Percentiles rank a stretch among this genome's conserved stretches.
Evolutionary conservation across 2,113 vertebrate genomes (phyloP).

Genomic region (Gadus chalcogrammus): DNA sequence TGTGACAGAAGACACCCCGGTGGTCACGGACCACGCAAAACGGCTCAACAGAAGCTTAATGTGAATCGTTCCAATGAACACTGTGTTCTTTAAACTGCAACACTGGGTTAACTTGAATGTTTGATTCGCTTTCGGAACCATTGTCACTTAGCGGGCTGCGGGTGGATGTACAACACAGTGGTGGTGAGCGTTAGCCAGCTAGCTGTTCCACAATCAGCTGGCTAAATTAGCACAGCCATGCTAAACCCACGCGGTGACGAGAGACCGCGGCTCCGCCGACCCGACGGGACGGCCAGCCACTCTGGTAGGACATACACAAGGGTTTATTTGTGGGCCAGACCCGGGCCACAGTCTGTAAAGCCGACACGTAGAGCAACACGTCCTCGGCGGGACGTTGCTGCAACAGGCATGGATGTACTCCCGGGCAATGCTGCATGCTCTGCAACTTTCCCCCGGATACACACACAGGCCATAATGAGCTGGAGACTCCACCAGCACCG

Average conservation of each 20-base stretch:
- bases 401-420: conserved; percentile 48
- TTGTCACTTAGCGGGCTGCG: too few relatives aligned
- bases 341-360: neutral
- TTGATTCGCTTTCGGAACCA: too few relatives aligned
- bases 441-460: conserved; percentile 53
- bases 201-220: conserved; percentile 28
- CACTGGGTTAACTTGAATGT: too few relatives aligned
- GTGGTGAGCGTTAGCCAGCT: conserved; percentile 48
- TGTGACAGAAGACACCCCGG: conserved; percentile 25
- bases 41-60: conserved; percentile 16
- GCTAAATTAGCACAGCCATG: conserved; percentile 60
- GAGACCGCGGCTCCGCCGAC: neutral
- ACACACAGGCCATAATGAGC: conserved; percentile 58
- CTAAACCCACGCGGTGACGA: conserved; percentile 65
- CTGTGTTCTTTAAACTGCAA: too few relatives aligned
- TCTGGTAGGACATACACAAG: too few relatives aligned
- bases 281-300: too few relatives aligned
- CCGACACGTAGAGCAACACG: conserved; percentile 26
- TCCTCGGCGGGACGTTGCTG: conserved; percentile 22
- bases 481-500: conserved; percentile 27
- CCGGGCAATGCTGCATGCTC: conserved; percentile 29
- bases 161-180: conserved; percentile 4
- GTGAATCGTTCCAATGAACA: neutral
- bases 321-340: too few relatives aligned
- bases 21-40: conserved; percentile 11